These are phyloP conservation scores for Gobio gobio DNA, from an alignment of 2,113 vertebrate genomes.

Conservation along the genomic window DNA sequence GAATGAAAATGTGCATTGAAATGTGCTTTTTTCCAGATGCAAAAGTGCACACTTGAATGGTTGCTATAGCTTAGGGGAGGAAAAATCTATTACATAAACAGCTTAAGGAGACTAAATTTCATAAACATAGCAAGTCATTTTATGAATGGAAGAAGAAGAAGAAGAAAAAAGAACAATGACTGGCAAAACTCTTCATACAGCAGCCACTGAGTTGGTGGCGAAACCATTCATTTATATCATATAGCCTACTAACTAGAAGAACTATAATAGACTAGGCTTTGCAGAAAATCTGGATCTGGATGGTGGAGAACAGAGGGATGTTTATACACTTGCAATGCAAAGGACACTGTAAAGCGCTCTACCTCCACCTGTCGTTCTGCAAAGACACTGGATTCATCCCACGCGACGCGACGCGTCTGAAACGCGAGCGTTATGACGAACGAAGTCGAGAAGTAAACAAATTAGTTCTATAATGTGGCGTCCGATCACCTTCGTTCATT, in stretches of 20 bases:
- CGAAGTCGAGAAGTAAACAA: neutral
- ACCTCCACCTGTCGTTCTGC: conserved; percentile 76
- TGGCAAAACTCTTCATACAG: neutral
- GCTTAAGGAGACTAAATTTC: neutral
- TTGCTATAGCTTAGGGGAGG: neutral
- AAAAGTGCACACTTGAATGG: neutral
- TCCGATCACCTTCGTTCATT: neutral
- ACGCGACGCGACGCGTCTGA: conserved; percentile 36
- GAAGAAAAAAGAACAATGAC: neutral
- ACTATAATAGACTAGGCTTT: neutral
- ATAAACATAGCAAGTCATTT: neutral
- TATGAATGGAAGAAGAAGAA: neutral
- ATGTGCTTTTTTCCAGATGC: neutral
- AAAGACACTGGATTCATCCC: conserved; percentile 53
- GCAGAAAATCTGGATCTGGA: neutral
- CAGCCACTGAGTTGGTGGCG: too few relatives aligned
- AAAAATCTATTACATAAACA: neutral
- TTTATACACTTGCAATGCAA: neutral
- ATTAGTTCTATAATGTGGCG: neutral
- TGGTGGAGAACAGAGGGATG: neutral
- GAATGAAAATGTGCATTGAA: neutral
- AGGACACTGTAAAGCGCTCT: conserved; percentile 67
- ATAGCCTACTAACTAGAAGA: neutral
- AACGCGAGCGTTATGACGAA: neutral
- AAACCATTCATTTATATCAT: neutral